Evolutionary conservation across 2,797 vertebrate species (phyloP).

Genomic region (Silurus aristotelis): DNA sequence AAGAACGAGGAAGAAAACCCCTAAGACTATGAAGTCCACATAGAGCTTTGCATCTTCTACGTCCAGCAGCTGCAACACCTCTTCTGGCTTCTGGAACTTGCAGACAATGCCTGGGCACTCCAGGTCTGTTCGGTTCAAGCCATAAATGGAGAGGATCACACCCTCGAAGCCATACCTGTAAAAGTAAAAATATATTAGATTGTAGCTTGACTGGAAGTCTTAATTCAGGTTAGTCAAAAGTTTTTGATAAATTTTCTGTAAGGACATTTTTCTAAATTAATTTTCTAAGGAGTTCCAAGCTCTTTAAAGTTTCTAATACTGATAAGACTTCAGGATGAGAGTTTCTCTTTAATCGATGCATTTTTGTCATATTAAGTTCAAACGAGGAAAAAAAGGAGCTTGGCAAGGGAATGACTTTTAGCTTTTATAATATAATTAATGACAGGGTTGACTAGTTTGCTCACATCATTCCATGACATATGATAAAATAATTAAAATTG

Average conservation of each 20-base stretch:
- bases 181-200: background rate
- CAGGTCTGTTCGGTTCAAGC: constrained; percentile 91
- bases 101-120: constrained; percentile 84
- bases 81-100: constrained; percentile 89
- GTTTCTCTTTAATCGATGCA: background rate
- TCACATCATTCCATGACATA: too few species aligned
- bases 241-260: background rate
- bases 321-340: background rate
- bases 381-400: too few species aligned
- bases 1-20: constrained; percentile 88
- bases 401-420: too few species aligned
- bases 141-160: constrained; percentile 94
- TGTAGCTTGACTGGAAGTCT: background rate
- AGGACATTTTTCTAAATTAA: background rate
- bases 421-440: background rate
- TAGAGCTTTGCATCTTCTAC: constrained; percentile 96
- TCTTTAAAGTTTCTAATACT: background rate
- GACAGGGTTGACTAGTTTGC: background rate
- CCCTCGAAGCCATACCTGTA: constrained; percentile 51
- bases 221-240: background rate
- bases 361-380: background rate
- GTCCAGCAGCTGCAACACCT: constrained; percentile 88
- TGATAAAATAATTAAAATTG: too few species aligned
- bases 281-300: background rate
- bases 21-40: constrained; percentile 94